A percentile compares a stretch with the other conserved stretches of the same genome.
Evolutionary conservation across 2,113 vertebrate genomes (phyloP).

Genomic region (Diglossa brunneiventris): DNA sequence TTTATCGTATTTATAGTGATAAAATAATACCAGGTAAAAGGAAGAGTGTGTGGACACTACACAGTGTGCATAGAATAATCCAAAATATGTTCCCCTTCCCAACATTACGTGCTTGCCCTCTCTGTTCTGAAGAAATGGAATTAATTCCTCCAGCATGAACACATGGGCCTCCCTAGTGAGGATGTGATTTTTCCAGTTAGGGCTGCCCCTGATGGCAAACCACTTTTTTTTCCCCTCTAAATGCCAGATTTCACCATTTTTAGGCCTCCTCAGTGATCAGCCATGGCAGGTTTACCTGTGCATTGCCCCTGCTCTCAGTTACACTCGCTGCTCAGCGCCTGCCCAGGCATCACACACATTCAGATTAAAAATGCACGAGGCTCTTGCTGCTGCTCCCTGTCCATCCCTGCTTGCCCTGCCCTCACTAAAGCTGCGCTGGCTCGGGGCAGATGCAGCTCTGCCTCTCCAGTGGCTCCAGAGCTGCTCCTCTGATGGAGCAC

Average conservation of each 20-base stretch:
- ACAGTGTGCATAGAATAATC: not conserved
- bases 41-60: not conserved
- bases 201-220: not conserved
- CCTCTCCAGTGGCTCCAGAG: not conserved
- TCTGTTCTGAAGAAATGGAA: not conserved
- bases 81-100: not conserved
- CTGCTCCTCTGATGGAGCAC: not conserved
- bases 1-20: not conserved
- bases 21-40: not conserved
- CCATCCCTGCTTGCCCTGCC: not conserved
- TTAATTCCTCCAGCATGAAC: not conserved
- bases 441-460: not conserved
- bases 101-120: rapidly evolving
- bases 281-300: not conserved
- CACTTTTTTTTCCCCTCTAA: not conserved
- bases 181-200: not conserved
- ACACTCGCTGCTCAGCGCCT: not conserved
- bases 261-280: not conserved
- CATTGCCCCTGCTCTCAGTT: not conserved
- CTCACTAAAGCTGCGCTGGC: not conserved
- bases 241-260: not conserved
- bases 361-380: not conserved
- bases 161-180: not conserved
- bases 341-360: not conserved
- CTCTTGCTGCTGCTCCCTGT: not conserved